Conservation (phyloP, 2,113 vertebrate species). For the Emydura subglobosa region DNA sequence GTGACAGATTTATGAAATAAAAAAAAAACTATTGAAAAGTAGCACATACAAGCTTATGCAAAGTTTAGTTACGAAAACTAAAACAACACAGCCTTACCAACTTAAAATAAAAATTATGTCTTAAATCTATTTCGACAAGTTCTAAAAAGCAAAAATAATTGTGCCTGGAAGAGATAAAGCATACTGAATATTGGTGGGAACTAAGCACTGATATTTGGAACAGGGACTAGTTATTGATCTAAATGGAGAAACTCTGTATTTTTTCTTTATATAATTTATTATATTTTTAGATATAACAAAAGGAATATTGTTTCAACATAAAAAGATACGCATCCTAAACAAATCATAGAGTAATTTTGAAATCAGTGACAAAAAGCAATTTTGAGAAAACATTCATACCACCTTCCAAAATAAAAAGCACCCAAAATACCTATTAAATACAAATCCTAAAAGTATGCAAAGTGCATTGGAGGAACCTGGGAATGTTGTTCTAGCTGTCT, state of each 20-base stretch:
- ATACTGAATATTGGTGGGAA: background rate
- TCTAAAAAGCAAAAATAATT: background rate
- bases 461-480: background rate
- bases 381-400: background rate
- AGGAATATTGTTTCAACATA: background rate
- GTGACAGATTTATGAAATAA: background rate
- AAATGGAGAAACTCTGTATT: background rate
- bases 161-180: background rate
- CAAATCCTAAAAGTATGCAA: accelerated
- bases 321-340: background rate
- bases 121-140: background rate
- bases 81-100: background rate
- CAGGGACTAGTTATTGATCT: background rate
- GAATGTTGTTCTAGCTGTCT: background rate
- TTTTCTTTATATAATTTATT: background rate
- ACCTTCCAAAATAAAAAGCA: background rate
- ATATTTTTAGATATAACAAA: background rate
- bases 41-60: background rate
- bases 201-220: background rate
- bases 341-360: background rate
- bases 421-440: accelerated
- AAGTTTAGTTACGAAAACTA: background rate
- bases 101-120: background rate
- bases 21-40: background rate
- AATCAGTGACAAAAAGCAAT: background rate